Evolutionary conservation across 2,888 invertebrate genomes (phyloP), one percentile per base, ranked within the genome.

Genomic region (Tinea pellionella): DNA sequence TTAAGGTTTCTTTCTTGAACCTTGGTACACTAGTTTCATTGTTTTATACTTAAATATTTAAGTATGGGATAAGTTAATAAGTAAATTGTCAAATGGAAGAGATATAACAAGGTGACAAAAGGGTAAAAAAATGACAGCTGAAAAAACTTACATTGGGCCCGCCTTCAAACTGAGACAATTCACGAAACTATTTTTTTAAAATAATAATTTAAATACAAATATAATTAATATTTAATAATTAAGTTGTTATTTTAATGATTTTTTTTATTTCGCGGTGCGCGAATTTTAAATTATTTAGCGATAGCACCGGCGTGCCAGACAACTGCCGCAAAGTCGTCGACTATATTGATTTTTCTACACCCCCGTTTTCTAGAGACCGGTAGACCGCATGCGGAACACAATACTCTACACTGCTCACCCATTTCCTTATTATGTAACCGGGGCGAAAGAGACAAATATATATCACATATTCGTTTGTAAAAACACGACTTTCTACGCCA

Each of bases 291-390:
- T 65, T 71, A 64, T 66, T 73, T 74, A 78, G 78, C 82, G 81
- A 77, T 81, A 75, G 74, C 72, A 80, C 84, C 84, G 86, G 83
- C 82, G 73, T 77, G 78, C 68, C 72, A 75, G 71, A 72, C 75
- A 77, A 86, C 86, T 87, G 84, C 85, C 82, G 86, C 86, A 87
- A 81, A 79, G 80, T 80, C 78, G 62, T 69, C 64, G 16, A 15
- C 80, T 73, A 85, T 86, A 86, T 86, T 85, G 81, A 85, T 86
- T 85, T 69, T 24, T 18, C 80, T 67, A 80, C 80, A 84, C 84
- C 74, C n/a, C 71, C 30, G 59, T n/a, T 13, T 2, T 24, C 3
- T 69, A 72, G 69, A 13, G 65, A 69, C 68, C 66, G 67, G 68
- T 69, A 57, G 9, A 29, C 81, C 83, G 82, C 82, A 86, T 86